Percentiles rank a stretch among this genome's conserved stretches.
Conservation (phyloP, 35 echinoderm and acorn worm genomes). For the Heliocidaris erythrogramma region DNA sequence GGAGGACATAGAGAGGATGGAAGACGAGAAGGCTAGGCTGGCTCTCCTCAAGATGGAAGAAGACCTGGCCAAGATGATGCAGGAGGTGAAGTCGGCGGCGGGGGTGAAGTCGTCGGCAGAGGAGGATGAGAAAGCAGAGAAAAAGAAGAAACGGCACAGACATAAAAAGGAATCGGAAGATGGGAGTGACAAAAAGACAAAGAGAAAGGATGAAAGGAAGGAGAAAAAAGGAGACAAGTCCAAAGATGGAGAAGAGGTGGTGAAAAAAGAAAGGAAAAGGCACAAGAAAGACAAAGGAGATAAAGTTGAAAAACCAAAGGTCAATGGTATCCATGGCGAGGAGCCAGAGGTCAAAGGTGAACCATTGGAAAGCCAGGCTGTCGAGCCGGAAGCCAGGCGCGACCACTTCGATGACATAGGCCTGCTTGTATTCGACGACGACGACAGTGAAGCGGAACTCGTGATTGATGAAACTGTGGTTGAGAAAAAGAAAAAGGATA, state of each 20-base stretch:
- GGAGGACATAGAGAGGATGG: conserved; percentile 53
- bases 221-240: not conserved
- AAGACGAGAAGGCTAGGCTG: not conserved
- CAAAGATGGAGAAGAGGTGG: conserved; percentile 38
- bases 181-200: conserved; percentile 14
- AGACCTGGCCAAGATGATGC: conserved; percentile 43
- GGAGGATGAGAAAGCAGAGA: conserved; percentile 34
- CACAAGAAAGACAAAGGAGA: conserved; percentile 23
- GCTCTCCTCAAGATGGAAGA: not conserved
- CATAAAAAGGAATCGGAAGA: not conserved
- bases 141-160: conserved; percentile 17
- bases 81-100: not conserved
- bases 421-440: not conserved
- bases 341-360: not conserved
- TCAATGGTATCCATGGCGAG: not conserved
- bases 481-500: not conserved
- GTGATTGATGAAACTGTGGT: conserved; percentile 41
- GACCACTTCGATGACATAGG: not conserved
- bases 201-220: not conserved
- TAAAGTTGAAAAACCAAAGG: conserved; percentile 10
- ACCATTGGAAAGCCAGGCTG: not conserved
- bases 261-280: conserved; percentile 21
- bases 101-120: conserved; percentile 17
- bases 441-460: conserved; percentile 53
- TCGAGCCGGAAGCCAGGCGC: not conserved